These are phyloP conservation scores for Trididemnum nubilum DNA, from an alignment of 23 tunicate genomes.

Conservation along the genomic window DNA sequence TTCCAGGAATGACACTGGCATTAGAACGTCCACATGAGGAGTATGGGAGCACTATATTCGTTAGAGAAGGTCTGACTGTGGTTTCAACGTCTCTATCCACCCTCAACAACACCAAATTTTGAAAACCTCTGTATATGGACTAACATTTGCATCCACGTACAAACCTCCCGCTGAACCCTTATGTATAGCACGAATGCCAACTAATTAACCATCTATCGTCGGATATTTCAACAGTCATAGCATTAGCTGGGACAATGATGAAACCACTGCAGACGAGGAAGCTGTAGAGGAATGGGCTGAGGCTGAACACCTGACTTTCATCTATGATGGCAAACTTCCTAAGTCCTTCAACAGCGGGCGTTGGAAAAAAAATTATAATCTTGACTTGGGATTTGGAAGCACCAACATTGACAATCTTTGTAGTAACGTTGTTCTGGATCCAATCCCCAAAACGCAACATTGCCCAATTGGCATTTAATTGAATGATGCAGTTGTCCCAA, in stretches of 20 bases:
- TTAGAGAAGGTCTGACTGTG: background rate
- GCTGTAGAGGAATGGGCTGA: slow-evolving; percentile 16
- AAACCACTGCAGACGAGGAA: background rate
- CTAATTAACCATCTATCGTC: background rate
- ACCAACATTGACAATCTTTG: background rate
- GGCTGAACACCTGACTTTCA: background rate
- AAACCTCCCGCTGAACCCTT: slow-evolving; percentile 3
- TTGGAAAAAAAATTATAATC: slow-evolving; percentile 25
- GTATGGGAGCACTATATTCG: background rate
- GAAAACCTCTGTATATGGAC: background rate
- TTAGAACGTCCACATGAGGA: background rate
- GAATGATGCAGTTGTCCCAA: background rate
- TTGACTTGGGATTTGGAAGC: slow-evolving; percentile 7
- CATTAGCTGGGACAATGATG: background rate
- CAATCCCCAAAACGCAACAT: slow-evolving; percentile 27
- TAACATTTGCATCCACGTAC: background rate
- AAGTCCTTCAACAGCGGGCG: slow-evolving; percentile 9
- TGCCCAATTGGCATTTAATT: slow-evolving; percentile 2
- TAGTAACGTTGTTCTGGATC: slow-evolving; percentile 11
- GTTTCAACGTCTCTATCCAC: background rate
- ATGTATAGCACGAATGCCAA: background rate
- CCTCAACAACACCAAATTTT: slow-evolving; percentile 5
- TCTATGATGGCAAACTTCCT: slow-evolving; percentile 10
- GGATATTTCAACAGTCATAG: slow-evolving; percentile 23
- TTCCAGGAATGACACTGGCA: background rate